Evolutionary conservation across 2,888 invertebrate genomes (phyloP).

Genomic region (Periphyllus acericola): DNA sequence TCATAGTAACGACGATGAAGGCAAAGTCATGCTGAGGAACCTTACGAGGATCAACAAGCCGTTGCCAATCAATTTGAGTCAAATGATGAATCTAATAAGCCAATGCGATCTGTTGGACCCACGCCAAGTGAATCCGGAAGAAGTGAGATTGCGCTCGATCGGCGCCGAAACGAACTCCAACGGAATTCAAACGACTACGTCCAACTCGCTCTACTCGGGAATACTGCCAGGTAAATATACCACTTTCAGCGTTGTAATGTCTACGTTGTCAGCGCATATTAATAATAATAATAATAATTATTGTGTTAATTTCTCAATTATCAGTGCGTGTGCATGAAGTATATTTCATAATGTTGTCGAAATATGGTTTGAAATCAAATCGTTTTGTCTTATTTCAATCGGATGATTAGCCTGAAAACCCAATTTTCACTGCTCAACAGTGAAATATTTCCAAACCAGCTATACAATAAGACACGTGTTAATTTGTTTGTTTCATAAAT

Average conservation of each 20-base stretch:
- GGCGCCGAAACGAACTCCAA: not conserved
- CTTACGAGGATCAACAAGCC: conserved; percentile 63
- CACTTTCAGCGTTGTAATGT: not conserved
- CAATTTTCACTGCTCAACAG: too few species aligned
- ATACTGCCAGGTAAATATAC: conserved; percentile 78
- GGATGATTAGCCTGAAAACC: too few species aligned
- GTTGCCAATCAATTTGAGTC: conserved; percentile 68
- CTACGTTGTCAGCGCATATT: not conserved
- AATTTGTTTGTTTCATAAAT: too few species aligned
- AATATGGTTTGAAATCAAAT: too few species aligned
- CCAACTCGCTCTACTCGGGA: conserved; percentile 76
- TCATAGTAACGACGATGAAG: conserved; percentile 63
- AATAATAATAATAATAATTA: too few species aligned
- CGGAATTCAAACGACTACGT: conserved; percentile 32
- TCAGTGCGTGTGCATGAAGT: too few species aligned
- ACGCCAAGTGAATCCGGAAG: conserved; percentile 24
- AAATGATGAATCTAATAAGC: conserved; percentile 83
- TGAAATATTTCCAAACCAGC: too few species aligned
- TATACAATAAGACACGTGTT: too few species aligned
- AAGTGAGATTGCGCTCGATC: not conserved
- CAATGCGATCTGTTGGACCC: conserved; percentile 78
- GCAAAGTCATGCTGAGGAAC: conserved; percentile 62
- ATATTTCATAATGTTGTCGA: too few species aligned
- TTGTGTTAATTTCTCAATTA: too few species aligned
- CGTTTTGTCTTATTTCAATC: too few species aligned